Evolutionary conservation across 2,888 invertebrate species (phyloP).

Genomic region (Acrobasis suavella): DNA sequence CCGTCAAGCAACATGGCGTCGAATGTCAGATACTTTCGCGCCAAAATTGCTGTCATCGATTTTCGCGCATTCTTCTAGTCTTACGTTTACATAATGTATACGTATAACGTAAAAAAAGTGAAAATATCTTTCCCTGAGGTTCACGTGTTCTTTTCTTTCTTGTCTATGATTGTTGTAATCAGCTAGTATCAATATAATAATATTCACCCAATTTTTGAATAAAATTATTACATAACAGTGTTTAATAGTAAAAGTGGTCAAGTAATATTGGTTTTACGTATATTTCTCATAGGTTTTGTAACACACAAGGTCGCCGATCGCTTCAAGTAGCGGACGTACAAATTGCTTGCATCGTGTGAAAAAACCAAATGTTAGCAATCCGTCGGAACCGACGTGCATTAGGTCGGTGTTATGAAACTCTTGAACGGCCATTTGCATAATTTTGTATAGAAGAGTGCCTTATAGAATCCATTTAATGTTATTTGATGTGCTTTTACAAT

Average conservation of each 20-base stretch:
- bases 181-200: neutral
- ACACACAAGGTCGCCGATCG: slow-evolving; percentile 48
- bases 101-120: too few relatives aligned
- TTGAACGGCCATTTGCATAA: slow-evolving; percentile 25
- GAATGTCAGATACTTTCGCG: slow-evolving; percentile 72
- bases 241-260: slow-evolving; percentile 4
- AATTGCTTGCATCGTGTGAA: slow-evolving; percentile 62
- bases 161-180: neutral
- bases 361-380: slow-evolving; percentile 47
- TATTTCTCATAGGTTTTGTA: slow-evolving; percentile 50
- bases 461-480: neutral
- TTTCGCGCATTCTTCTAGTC: slow-evolving; percentile 38
- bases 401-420: slow-evolving; percentile 45
- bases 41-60: slow-evolving; percentile 54
- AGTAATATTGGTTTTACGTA: slow-evolving; percentile 17
- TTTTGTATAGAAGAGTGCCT: slow-evolving; percentile 5
- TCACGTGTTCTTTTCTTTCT: neutral
- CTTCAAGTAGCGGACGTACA: slow-evolving; percentile 46
- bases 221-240: neutral
- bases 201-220: neutral
- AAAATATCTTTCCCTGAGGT: neutral
- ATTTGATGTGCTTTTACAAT: neutral
- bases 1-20: slow-evolving; percentile 65
- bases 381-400: slow-evolving; percentile 48
- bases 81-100: too few relatives aligned